phyloP scores from a whole-genome alignment of 2,113 vertebrate genomes.

The Scolopax mira region DNA sequence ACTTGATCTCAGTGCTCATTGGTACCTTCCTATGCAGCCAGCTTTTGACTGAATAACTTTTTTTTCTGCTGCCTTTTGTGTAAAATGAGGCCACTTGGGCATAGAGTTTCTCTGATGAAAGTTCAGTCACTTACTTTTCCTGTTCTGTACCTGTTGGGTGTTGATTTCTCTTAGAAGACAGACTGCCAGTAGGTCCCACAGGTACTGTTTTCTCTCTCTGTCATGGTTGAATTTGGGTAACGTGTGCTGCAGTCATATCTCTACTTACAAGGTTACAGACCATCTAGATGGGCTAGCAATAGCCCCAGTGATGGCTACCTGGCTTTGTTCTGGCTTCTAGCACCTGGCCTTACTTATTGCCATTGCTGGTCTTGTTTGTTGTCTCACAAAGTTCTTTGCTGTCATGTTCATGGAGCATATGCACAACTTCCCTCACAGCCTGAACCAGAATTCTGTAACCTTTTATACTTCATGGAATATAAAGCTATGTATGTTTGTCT shows the following conservation, averaged over 20 bases:
- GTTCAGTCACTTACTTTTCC: neutral
- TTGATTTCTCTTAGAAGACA: neutral
- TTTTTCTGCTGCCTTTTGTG: neutral
- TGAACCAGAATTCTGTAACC: neutral
- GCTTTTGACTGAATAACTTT: neutral
- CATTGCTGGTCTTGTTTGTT: accelerated
- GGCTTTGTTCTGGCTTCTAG: neutral
- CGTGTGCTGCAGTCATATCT: neutral
- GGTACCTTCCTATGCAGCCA: neutral
- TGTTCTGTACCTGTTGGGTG: neutral
- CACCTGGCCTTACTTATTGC: neutral
- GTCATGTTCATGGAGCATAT: neutral
- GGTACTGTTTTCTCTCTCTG: neutral
- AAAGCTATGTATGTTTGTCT: neutral
- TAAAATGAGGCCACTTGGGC: neutral
- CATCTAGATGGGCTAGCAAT: neutral
- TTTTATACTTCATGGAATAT: neutral
- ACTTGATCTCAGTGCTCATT: neutral
- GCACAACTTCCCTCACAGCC: neutral
- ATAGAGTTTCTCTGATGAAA: neutral
- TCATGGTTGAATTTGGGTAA: neutral
- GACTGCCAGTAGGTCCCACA: neutral
- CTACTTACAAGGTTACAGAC: neutral
- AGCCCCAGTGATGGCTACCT: neutral
- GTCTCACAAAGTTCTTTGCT: neutral